Base-by-base conservation (phyloP, 2,888 invertebrate species). In the Apomyelois bistriatella region DNA sequence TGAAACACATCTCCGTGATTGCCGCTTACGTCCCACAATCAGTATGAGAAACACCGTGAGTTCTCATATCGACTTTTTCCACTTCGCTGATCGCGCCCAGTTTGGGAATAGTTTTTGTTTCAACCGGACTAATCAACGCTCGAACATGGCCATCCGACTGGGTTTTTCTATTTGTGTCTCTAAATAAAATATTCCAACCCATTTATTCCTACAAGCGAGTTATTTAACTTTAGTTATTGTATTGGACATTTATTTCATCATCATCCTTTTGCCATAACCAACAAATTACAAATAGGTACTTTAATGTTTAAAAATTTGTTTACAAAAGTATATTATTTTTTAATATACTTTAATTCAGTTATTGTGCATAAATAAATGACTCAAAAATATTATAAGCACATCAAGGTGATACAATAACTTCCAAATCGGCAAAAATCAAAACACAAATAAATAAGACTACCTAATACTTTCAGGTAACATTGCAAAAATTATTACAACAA, bases 31-130 rank as follows among this genome's bases (percentile, higher is more conserved):
- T 76, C 72, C 72, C 75, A 82, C 85, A 83, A 87, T 85, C 84
- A 81, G 81, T 53, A 82, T 83, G 71, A 65, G 74, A 72, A 70
- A 65, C 68, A 43, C 16, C 16, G 43, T 30, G 43, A 32, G 46
- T 46, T 69, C 77, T 75, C 80, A 82, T 88, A 88, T 87, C 82
- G 87, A 85, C 84, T 86, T 86, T 88, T 88, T 89, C 86, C 86
- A 77, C 85, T 82, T 85, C 85, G 84, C 81, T 87, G 83, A 79
- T 79, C 82, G 76, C 82, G 65, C 70, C 68, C 76, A 72, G 80
- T 86, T 85, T 74, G 82, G 81, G 82, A 84, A 87, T 88, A 87
- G 86, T 87, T 88, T 88, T 84, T 85, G 82, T 85, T 85, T 78
- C 81, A 72, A 70, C 74, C 75, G 76, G 74, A 83, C 86, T 89